phyloP scores from a whole-genome alignment of 2,797 vertebrate species.

The Notolabrus celidotus region DNA sequence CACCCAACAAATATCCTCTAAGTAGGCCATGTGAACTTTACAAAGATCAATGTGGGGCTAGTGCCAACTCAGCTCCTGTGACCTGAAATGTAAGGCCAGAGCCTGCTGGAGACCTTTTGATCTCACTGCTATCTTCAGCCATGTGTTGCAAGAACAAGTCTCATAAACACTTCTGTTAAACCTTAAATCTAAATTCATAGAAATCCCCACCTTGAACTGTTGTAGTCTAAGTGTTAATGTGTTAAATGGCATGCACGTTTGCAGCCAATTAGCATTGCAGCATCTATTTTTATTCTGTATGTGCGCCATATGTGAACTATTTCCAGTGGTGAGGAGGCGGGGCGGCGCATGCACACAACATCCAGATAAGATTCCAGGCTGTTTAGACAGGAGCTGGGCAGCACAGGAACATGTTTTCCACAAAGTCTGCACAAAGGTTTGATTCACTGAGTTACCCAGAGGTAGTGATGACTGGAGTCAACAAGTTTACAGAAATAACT shows the following conservation, averaged over 20 bases:
- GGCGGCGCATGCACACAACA: conserved; percentile 21
- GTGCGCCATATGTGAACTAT: conserved; percentile 10
- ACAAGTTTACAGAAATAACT: conserved; percentile 13
- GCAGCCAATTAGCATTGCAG: not conserved
- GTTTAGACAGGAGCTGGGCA: conserved; percentile 22
- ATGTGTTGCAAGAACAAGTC: conserved; percentile 4
- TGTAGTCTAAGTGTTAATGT: not conserved
- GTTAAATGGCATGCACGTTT: not conserved
- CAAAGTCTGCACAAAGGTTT: conserved; percentile 9
- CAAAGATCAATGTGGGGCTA: conserved; percentile 7
- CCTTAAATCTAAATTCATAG: not conserved
- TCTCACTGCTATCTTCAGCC: conserved; percentile 38
- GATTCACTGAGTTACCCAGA: conserved; percentile 17
- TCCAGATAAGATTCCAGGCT: conserved; percentile 27
- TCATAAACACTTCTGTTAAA: not conserved
- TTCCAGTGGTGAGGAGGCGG: not conserved
- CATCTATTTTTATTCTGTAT: not conserved
- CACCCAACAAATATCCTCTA: conserved; percentile 13
- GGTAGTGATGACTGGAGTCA: conserved; percentile 2
- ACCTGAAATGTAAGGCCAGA: conserved; percentile 13
- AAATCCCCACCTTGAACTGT: not conserved
- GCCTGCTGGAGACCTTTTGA: conserved; percentile 27
- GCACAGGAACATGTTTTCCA: conserved; percentile 34
- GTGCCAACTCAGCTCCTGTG: conserved; percentile 9
- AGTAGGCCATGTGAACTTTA: conserved; percentile 7